Evolutionary conservation across 2,113 vertebrate species (phyloP), one percentile per base, ranked within the genome.

Genomic region (Motacilla alba): DNA sequence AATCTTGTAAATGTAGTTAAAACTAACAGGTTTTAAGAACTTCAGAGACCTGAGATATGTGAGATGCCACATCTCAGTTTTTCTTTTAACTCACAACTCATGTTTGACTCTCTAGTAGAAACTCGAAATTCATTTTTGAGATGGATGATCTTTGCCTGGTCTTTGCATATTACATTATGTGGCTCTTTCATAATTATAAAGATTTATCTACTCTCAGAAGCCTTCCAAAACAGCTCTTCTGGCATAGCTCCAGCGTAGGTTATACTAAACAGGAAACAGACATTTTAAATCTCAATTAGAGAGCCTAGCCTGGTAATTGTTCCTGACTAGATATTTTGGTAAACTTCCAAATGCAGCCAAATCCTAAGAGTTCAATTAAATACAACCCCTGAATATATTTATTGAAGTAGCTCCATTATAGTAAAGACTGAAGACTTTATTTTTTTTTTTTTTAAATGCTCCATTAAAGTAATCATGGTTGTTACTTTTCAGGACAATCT

Each of bases 291-390:
- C 78, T 89, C 75, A 86, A 74, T 80, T 90, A 94, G 50, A 22
- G 50, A 59, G 35, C 47, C 35, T 70, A 63, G 59, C 9, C 37
- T 44, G 35, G n/a, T 74, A 93, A 93, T 95, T 91, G 92, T 70
- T 90, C 78, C 63, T 55, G 47, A 87, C 56, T 77, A 89, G 50
- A 39, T 78, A 56, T 89, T 95, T 94, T 95, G 89, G 66, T 94
- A 89, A 89, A 64, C 49, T 84, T 94, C 89, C 89, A 97, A 92
- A 90, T 64, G 50, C 56, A 84, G 89, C 46, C 52, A 94, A 46
- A 93, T 83, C 83, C 87, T 77, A 11, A 63, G 83, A 82, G 75
- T 55, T 96, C 94, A 91, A 67, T 94, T 83, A 87, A 93, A 94
- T 50, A 59, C 62, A 69, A 43, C 15, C 46, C 94, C 75, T 76